These are phyloP conservation scores for Drosophila ficusphila DNA, from an alignment of 1,140 invertebrate genomes.

Conservation along the genomic window DNA sequence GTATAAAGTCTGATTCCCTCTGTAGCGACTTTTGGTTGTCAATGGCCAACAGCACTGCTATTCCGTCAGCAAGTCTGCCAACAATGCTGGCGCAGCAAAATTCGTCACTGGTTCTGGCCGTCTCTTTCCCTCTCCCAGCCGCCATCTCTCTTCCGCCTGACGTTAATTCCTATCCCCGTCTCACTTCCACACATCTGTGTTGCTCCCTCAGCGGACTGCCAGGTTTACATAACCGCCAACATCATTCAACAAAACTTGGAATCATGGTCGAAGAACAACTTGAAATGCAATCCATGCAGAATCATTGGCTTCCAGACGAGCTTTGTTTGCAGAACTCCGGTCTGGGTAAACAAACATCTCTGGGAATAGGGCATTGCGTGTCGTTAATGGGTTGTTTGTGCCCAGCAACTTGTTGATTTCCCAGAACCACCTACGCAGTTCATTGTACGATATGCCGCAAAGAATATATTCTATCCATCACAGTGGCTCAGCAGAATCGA, in stretches of 20 bases:
- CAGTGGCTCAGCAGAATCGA: conserved; percentile 6
- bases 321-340: background rate
- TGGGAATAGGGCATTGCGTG: conserved; percentile 15
- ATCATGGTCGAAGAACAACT: background rate
- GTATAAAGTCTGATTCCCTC: too few species aligned
- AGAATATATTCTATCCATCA: background rate
- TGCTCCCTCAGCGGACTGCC: conserved; percentile 42
- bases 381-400: conserved; percentile 23
- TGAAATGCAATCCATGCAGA: conserved; percentile 13
- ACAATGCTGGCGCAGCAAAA: conserved; percentile 59
- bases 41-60: background rate
- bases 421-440: conserved; percentile 21
- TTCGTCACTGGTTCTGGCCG: conserved; percentile 57
- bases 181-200: conserved; percentile 26
- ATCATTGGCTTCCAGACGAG: background rate
- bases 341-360: background rate
- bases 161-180: conserved; percentile 61
- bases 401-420: conserved; percentile 39
- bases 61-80: conserved; percentile 71
- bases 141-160: conserved; percentile 36
- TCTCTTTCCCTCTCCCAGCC: conserved; percentile 17
- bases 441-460: conserved; percentile 28
- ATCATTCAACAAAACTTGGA: conserved; percentile 14
- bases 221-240: conserved; percentile 66
- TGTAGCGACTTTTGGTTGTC: background rate